Evolutionary conservation across 2,888 invertebrate genomes (phyloP), one percentile per base, ranked within the genome.

Genomic region (Glomeris marginata): DNA sequence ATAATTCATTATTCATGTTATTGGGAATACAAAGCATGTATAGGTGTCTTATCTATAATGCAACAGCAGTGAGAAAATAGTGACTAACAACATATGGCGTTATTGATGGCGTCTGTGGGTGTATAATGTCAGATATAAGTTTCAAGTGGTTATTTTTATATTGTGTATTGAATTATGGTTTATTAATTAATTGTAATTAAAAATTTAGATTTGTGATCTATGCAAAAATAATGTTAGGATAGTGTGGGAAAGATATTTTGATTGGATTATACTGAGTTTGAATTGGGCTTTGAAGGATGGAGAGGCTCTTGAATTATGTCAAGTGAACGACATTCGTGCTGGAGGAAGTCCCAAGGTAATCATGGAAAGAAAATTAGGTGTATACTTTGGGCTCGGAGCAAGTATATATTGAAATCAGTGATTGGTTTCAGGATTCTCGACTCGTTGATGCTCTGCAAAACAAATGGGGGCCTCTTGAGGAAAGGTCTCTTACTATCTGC

Each of bases 281-380:
- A 11, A 33, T 13, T 33, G 13, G 28, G 43, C 15, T 44, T 44
- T 44, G 44, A 36, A 95, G 92, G 98, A 98, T 65, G 97, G 97
- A 45, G 94, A 97, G 71, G 92, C 97, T 58, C 82, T 98, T 63
- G 98, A 98, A 70, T 72, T 97, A 63, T 94, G 94, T 64, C 95
- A 97, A 80, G 95, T 98, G 61, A 92, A 91, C 71, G 95, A 95
- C 69, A 85, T 95, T 61, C 74, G 95, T 63, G 84, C 86, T 40
- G 95, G 94, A 52, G 86, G 91, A 15, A 72, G 87, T 61, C 94
- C 95, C 45, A 88, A 85, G 78, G 88, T 88, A 69, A 75, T 69
- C 63, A 20, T 28, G 11, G n/a, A 33, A 5, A 18, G 11, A 15
- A 44, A 33, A 28, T 22, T 21, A 21, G 3, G 15, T 18, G 8